Evolutionary conservation across 2,797 vertebrate genomes (phyloP).

Genomic region (Anguilla anguilla): DNA sequence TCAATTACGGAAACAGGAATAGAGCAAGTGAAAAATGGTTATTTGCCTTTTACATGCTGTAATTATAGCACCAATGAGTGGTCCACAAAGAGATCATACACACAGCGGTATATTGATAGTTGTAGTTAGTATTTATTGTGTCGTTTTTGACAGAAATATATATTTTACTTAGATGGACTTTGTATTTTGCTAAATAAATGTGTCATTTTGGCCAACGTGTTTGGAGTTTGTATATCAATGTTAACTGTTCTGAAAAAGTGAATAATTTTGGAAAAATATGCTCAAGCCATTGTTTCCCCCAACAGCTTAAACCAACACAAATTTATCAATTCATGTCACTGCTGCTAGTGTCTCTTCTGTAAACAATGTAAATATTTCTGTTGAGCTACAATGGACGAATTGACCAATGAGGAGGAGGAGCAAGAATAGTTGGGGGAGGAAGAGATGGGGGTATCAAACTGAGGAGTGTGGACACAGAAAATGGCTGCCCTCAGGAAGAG

Average conservation of each 20-base stretch:
- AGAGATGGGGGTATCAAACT: background rate
- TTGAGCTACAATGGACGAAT: background rate
- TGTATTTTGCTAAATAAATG: background rate
- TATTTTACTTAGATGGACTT: background rate
- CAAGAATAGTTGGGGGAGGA: background rate
- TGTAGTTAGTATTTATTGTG: background rate
- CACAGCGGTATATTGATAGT: background rate
- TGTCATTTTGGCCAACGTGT: background rate
- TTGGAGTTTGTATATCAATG: background rate
- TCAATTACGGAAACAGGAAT: background rate
- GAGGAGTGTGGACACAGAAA: background rate
- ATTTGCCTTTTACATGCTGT: background rate
- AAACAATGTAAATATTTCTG: background rate
- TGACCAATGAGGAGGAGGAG: background rate
- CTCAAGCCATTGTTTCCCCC: background rate
- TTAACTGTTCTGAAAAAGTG: background rate
- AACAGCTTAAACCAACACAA: background rate
- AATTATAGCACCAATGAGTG: background rate
- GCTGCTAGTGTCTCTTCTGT: background rate
- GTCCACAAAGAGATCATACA: background rate
- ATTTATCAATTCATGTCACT: background rate
- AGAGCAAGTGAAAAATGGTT: background rate
- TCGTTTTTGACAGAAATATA: background rate
- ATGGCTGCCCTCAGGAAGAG: conserved; percentile 7
- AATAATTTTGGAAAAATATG: background rate